These are phyloP conservation scores for Pammene aurita DNA, from an alignment of 2,888 invertebrate genomes.

Conservation along the genomic window DNA sequence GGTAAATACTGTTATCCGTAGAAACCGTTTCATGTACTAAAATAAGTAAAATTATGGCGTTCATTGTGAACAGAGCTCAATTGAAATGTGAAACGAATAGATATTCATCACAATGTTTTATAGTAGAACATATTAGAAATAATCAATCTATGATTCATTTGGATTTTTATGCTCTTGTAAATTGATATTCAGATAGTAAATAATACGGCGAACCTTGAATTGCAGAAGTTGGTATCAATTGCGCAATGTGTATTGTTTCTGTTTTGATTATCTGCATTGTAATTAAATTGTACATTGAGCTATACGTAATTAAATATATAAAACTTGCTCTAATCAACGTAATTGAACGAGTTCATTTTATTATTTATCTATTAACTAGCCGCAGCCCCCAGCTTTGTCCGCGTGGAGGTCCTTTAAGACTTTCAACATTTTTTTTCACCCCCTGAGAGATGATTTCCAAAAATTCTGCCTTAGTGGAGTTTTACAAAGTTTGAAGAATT, in stretches of 20 bases:
- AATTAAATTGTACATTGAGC: too few relatives aligned
- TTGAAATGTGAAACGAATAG: background rate
- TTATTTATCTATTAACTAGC: too few relatives aligned
- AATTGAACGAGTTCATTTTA: too few relatives aligned
- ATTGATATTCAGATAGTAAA: conserved; percentile 9
- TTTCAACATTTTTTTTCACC: too few relatives aligned
- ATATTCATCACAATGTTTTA: background rate
- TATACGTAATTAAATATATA: too few relatives aligned
- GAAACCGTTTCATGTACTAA: background rate
- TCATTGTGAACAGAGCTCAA: background rate
- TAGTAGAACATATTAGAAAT: background rate
- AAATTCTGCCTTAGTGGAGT: too few relatives aligned
- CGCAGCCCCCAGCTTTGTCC: too few relatives aligned
- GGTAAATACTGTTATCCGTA: conserved; percentile 12
- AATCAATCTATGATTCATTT: conserved; percentile 1
- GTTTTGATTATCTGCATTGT: background rate
- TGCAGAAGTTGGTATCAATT: background rate
- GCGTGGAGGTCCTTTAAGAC: too few relatives aligned
- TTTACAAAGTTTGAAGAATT: too few relatives aligned
- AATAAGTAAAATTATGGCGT: background rate
- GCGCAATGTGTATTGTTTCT: background rate
- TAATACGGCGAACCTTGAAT: background rate
- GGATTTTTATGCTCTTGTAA: background rate
- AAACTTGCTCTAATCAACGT: too few relatives aligned
- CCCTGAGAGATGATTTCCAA: too few relatives aligned